A percentile compares a stretch with the other conserved stretches of the same genome.
phyloP scores from a whole-genome alignment of 1,140 invertebrate genomes.

The Megalopta genalis region DNA sequence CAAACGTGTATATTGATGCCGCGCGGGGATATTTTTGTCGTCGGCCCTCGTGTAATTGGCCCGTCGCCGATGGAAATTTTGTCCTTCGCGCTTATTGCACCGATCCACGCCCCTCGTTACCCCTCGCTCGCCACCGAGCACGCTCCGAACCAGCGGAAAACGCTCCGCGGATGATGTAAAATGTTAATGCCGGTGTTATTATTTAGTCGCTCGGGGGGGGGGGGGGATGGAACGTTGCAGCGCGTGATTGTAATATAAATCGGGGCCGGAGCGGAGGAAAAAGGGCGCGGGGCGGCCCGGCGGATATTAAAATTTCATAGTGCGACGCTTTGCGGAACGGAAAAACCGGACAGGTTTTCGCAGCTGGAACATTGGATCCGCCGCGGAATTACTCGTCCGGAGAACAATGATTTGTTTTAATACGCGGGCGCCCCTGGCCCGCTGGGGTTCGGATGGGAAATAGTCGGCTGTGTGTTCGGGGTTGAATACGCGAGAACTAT shows the following conservation, averaged over 20 bases:
- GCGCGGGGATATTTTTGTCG: constrained; percentile 48
- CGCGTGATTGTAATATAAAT: no score
- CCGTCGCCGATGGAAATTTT: constrained; percentile 44
- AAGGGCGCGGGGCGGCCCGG: neutral
- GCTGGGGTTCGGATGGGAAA: neutral
- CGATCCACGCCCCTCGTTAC: neutral
- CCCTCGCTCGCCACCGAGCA: neutral
- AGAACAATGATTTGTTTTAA: constrained; percentile 56
- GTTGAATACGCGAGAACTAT: no score
- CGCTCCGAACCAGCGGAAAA: neutral
- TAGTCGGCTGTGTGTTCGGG: no score
- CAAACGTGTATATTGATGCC: constrained; percentile 58
- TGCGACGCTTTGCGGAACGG: constrained; percentile 14
- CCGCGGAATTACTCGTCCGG: constrained; percentile 38
- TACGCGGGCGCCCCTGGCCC: neutral
- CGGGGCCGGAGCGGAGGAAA: no score
- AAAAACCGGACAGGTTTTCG: constrained; percentile 18
- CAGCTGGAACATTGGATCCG: constrained; percentile 7
- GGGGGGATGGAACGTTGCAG: neutral
- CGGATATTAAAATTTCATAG: constrained; percentile 48
- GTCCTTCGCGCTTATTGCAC: constrained; percentile 4
- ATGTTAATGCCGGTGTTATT: constrained; percentile 40
- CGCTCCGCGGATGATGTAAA: constrained; percentile 8
- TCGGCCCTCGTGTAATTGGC: constrained; percentile 34
- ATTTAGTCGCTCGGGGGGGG: constrained; percentile 8